Conservation (phyloP, 2,888 invertebrate species). For the Xestia c-nigrum region DNA sequence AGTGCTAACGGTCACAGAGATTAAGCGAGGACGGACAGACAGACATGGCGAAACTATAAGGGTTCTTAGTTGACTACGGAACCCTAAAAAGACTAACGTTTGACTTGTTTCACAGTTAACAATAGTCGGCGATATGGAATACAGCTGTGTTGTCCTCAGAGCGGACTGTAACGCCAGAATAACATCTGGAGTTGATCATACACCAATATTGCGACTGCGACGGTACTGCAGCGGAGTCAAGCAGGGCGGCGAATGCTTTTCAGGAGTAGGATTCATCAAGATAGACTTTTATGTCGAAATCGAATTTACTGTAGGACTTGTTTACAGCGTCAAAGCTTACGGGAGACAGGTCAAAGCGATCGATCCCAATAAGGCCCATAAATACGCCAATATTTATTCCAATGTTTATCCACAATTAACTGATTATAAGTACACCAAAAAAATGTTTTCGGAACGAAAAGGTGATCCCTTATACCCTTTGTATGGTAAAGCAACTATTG, state of each 20-base stretch:
- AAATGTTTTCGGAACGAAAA: too few species aligned
- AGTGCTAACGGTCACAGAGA: too few species aligned
- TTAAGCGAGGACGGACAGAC: too few species aligned
- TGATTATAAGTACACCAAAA: fast-evolving
- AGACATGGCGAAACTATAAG: too few species aligned
- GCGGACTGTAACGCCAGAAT: background rate
- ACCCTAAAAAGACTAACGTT: too few species aligned
- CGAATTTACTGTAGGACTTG: background rate
- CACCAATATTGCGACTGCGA: background rate
- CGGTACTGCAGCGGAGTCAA: background rate
- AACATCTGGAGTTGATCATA: background rate
- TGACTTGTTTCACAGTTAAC: conserved; percentile 4
- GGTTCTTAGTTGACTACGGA: too few species aligned
- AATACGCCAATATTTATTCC: background rate
- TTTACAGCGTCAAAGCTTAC: conserved; percentile 1
- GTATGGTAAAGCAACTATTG: too few species aligned
- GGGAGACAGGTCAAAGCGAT: background rate
- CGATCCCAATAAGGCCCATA: background rate
- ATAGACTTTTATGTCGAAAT: conserved; percentile 3
- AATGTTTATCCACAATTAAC: background rate
- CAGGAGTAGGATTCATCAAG: background rate
- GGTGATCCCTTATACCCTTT: too few species aligned
- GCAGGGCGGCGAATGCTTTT: background rate
- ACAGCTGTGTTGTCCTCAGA: conserved; percentile 7
- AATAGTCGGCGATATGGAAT: background rate